Percentiles rank a stretch among this genome's conserved stretches.
These are phyloP conservation scores for Sisor rabdophorus DNA, from an alignment of 2,113 vertebrate genomes.

Conservation along the genomic window DNA sequence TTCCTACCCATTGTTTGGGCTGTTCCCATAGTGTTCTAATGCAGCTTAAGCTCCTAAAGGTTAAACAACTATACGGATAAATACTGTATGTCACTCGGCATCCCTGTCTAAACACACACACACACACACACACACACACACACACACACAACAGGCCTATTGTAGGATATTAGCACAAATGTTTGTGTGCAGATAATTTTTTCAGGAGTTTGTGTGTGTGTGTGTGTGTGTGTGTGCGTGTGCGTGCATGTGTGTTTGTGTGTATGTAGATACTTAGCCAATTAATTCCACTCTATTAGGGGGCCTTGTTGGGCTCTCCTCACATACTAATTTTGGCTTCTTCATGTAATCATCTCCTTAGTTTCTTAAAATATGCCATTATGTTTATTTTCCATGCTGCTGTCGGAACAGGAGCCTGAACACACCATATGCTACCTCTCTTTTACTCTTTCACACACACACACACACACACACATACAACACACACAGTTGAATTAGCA, in stretches of 20 bases:
- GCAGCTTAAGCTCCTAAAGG: too few species aligned
- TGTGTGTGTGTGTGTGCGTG: constrained; percentile 24
- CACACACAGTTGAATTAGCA: background rate
- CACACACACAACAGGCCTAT: background rate
- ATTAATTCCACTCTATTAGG: constrained; percentile 43
- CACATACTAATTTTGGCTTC: constrained; percentile 47
- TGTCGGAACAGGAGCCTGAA: constrained; percentile 22
- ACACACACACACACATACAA: constrained; percentile 20
- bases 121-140: constrained; percentile 16
- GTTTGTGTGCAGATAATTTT: background rate
- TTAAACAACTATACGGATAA: too few species aligned
- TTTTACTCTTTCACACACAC: background rate
- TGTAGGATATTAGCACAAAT: background rate
- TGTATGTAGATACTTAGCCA: constrained; percentile 29
- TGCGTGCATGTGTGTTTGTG: too few species aligned
- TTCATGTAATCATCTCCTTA: constrained; percentile 43
- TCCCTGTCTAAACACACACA: background rate
- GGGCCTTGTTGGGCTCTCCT: constrained; percentile 34
- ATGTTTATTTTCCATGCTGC: constrained; percentile 34
- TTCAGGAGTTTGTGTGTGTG: constrained; percentile 11
- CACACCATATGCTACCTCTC: constrained; percentile 29
- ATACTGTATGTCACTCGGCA: too few species aligned
- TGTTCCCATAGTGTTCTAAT: too few species aligned
- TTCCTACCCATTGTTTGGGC: too few species aligned
- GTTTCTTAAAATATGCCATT: constrained; percentile 25